Conservation (phyloP, 1,140 invertebrate species). For the Dendroctonus valens region DNA sequence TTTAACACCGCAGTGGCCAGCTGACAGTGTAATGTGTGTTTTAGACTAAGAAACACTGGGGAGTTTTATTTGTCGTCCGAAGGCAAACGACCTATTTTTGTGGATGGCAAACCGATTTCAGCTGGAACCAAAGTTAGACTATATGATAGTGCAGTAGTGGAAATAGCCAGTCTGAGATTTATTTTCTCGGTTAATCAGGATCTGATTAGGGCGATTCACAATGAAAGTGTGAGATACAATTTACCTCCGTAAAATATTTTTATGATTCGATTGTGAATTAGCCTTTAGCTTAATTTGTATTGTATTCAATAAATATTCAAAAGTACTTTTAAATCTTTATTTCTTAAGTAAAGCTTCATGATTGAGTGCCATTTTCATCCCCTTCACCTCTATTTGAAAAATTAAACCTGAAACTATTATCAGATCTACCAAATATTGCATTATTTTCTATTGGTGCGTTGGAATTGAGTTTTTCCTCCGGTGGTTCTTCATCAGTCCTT, state of each 20-base stretch:
- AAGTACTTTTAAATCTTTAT: no score
- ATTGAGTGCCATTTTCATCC: background rate
- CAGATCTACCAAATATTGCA: slow-evolving; percentile 39
- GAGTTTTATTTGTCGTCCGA: slow-evolving; percentile 94
- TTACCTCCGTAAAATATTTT: slow-evolving; percentile 34
- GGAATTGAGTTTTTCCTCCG: background rate
- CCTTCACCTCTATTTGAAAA: slow-evolving; percentile 45
- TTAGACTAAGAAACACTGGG: slow-evolving; percentile 85
- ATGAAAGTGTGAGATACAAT: slow-evolving; percentile 48
- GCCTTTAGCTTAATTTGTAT: no score
- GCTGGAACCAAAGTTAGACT: slow-evolving; percentile 83
- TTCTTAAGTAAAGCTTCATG: no score
- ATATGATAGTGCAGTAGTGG: slow-evolving; percentile 91
- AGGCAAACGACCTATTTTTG: slow-evolving; percentile 91
- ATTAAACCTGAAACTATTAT: slow-evolving; percentile 57
- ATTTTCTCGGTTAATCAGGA: slow-evolving; percentile 93
- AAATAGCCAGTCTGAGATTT: slow-evolving; percentile 88
- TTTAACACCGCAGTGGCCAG: slow-evolving; percentile 1
- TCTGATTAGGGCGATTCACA: slow-evolving; percentile 61
- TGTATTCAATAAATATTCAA: no score
- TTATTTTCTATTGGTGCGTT: slow-evolving; percentile 1
- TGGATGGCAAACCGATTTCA: slow-evolving; percentile 87
- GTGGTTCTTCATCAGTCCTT: background rate
- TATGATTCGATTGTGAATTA: no score
- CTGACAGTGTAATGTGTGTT: slow-evolving; percentile 46